A percentile compares a stretch with the other conserved stretches of the same genome.
phyloP scores from a whole-genome alignment of 2,888 invertebrate genomes.

The Calameuta idolon region DNA sequence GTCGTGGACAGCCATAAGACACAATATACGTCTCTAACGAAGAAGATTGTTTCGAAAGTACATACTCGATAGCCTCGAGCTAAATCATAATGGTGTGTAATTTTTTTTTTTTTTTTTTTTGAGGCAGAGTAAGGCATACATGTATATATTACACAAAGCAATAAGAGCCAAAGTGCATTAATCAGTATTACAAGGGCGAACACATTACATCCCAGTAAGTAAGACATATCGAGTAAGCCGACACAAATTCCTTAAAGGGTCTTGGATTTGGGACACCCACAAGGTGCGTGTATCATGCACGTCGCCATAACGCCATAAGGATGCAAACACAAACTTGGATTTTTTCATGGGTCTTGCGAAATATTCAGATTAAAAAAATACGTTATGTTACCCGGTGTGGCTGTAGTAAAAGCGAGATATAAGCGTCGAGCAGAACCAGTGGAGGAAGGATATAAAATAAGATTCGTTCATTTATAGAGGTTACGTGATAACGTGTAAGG shows the following conservation, averaged over 20 bases:
- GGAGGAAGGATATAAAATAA: not conserved
- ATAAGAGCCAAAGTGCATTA: conserved; percentile 21
- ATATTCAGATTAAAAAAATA: not conserved
- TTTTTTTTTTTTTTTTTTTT: not conserved
- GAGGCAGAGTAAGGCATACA: not conserved
- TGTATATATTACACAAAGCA: not conserved
- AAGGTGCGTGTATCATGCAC: conserved; percentile 16
- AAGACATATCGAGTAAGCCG: conserved; percentile 37
- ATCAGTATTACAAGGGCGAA: conserved; percentile 32
- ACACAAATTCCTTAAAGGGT: conserved; percentile 29
- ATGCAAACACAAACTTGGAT: not conserved
- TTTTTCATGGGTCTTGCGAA: not conserved
- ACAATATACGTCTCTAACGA: not conserved
- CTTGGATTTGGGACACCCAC: conserved; percentile 36
- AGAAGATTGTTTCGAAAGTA: conserved; percentile 8
- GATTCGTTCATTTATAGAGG: not conserved
- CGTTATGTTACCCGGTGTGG: too few relatives aligned
- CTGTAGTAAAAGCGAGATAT: not conserved
- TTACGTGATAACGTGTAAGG: not conserved
- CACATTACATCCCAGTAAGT: conserved; percentile 37
- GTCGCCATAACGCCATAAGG: not conserved
- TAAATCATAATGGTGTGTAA: not conserved
- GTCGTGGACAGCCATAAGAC: not conserved
- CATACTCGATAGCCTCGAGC: not conserved
- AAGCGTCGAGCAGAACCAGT: not conserved